Evolutionary conservation across 2,888 invertebrate species (phyloP).

Genomic region (Oscheius myriophilus): DNA sequence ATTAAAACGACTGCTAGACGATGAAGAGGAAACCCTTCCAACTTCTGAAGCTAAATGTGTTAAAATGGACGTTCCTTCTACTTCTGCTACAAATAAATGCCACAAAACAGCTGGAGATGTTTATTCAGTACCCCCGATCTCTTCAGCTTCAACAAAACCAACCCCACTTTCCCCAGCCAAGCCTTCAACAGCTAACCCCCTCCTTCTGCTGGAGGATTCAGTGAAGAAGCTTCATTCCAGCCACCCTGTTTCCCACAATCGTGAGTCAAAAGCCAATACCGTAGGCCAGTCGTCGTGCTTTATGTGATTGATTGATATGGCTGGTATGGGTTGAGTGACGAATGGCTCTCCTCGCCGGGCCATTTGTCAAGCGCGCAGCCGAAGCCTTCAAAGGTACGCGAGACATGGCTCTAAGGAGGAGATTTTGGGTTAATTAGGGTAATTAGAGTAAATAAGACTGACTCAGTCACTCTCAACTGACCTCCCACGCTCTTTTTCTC

Average conservation of each 20-base stretch:
- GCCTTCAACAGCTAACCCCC: background rate
- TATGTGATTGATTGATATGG: constrained; percentile 25
- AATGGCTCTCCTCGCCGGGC: constrained; percentile 16
- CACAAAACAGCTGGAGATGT: too few relatives aligned
- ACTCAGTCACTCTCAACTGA: too few relatives aligned
- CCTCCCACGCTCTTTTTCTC: too few relatives aligned
- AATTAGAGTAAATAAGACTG: too few relatives aligned
- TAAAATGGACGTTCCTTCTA: constrained; percentile 8
- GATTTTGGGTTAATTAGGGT: too few relatives aligned
- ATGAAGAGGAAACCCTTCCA: constrained; percentile 9
- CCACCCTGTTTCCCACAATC: background rate
- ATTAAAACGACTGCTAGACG: background rate
- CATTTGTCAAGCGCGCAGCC: constrained; percentile 10
- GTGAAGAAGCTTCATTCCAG: constrained; percentile 17
- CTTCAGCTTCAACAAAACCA: too few relatives aligned
- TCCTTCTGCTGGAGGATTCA: constrained; percentile 18
- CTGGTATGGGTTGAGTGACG: constrained; percentile 15
- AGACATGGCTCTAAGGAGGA: too few relatives aligned
- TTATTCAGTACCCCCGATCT: too few relatives aligned
- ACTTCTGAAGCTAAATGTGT: background rate
- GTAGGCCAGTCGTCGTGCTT: background rate
- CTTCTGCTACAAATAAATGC: background rate
- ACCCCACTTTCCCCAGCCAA: background rate
- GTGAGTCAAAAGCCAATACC: background rate
- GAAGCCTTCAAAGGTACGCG: too few relatives aligned